Conservation (phyloP, 2,113 vertebrate genomes). For the Opisthocomus hoazin region DNA sequence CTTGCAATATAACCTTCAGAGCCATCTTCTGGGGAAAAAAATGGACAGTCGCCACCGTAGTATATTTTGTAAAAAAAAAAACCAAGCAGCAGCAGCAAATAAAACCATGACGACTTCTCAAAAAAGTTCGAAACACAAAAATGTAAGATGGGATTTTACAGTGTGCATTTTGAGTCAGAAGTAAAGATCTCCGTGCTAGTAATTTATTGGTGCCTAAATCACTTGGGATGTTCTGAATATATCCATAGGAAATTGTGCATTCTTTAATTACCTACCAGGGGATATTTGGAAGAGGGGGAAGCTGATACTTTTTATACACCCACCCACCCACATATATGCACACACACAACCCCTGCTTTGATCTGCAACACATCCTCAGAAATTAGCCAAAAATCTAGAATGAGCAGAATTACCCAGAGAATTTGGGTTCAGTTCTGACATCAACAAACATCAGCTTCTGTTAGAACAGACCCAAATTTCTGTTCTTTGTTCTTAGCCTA, state of each 20-base stretch:
- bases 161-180: not conserved
- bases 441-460: not conserved
- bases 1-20: not conserved
- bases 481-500: not conserved
- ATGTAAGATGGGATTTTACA: not conserved
- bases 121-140: not conserved
- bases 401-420: not conserved
- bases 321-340: not conserved
- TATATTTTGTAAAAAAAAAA: not conserved
- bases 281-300: not conserved
- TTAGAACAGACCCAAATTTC: not conserved
- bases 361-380: not conserved
- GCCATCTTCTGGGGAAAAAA: not conserved
- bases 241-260: not conserved
- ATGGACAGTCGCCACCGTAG: not conserved
- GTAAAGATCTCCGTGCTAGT: not conserved
- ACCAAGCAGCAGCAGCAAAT: not conserved
- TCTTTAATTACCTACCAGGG: slow-evolving; percentile 22
- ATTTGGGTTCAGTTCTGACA: not conserved
- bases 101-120: not conserved
- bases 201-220: not conserved
- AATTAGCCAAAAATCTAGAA: not conserved
- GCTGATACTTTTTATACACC: not conserved
- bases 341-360: not conserved
- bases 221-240: slow-evolving; percentile 22